phyloP scores from a whole-genome alignment of 2,113 vertebrate genomes.

The Eretmodus cyanostictus region DNA sequence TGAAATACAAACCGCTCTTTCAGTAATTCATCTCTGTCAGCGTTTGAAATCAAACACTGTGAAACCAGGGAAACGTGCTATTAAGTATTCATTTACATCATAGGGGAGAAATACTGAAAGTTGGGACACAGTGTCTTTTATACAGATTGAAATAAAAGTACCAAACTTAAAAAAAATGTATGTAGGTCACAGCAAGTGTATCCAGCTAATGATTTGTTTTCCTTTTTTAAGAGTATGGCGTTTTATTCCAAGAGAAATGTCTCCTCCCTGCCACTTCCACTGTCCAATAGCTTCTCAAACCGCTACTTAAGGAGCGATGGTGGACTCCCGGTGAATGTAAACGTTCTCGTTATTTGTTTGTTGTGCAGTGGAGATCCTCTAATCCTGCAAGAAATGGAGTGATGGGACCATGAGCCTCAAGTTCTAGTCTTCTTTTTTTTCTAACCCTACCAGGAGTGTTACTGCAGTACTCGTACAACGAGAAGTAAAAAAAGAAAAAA shows the following conservation, averaged over 20 bases:
- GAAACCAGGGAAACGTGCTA: constrained; percentile 2
- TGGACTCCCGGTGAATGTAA: not conserved
- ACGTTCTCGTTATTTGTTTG: not conserved
- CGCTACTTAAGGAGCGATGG: not conserved
- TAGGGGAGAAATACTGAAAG: constrained; percentile 4
- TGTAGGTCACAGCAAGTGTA: constrained; percentile 34
- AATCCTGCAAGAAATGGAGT: not conserved
- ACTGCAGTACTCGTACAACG: not conserved
- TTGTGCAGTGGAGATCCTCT: not conserved
- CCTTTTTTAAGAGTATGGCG: constrained; percentile 26
- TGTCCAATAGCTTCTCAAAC: not conserved
- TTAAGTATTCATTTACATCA: not conserved
- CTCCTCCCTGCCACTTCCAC: not conserved
- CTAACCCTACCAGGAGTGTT: not conserved
- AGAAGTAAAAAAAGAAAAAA: not conserved
- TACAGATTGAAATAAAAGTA: not conserved
- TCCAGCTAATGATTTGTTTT: constrained; percentile 5
- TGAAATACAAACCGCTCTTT: not conserved
- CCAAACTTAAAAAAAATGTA: not conserved
- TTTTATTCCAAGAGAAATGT: constrained; percentile 27
- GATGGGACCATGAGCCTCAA: not conserved
- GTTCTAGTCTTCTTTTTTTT: not conserved
- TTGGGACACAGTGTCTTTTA: not conserved
- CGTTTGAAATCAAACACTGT: not conserved
- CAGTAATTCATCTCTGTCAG: not conserved